Percentiles rank a stretch among this genome's conserved stretches.
These are phyloP conservation scores for Tadarida brasiliensis DNA, from an alignment of 2,797 vertebrate genomes.

Conservation along the genomic window DNA sequence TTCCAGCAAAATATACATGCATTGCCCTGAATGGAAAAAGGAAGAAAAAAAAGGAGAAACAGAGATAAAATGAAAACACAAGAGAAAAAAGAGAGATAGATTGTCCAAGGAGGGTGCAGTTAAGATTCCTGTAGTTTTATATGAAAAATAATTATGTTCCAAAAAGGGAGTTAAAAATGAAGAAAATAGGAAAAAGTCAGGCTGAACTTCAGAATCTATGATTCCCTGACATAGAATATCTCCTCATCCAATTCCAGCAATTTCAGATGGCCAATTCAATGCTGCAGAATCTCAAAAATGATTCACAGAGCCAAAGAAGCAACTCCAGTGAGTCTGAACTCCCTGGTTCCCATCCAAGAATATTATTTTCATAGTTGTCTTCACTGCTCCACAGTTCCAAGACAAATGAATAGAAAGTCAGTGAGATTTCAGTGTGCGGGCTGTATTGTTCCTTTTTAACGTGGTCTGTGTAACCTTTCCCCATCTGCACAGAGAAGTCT, in stretches of 20 bases:
- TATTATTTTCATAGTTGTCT: conserved; percentile 40
- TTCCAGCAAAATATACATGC: conserved; percentile 3
- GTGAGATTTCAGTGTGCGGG: not conserved
- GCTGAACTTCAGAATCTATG: conserved; percentile 36
- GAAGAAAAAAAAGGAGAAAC: not conserved
- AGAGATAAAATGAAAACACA: not conserved
- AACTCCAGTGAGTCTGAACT: not conserved
- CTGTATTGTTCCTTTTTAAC: not conserved
- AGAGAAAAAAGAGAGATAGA: not conserved
- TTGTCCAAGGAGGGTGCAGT: not conserved
- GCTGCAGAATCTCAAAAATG: not conserved
- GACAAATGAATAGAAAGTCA: conserved; percentile 49
- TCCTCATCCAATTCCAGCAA: not conserved
- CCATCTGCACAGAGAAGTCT: not conserved
- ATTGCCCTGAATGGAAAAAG: not conserved
- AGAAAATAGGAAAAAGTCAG: not conserved
- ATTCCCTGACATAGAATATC: conserved; percentile 38
- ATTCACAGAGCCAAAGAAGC: not conserved
- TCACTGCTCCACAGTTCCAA: not conserved
- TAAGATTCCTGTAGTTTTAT: conserved; percentile 36
- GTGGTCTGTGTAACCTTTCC: not conserved
- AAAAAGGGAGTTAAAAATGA: conserved; percentile 35
- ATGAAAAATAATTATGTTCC: conserved; percentile 29
- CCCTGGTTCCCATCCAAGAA: not conserved
- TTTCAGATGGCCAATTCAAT: conserved; percentile 14